Evolutionary conservation across 2,888 invertebrate species (phyloP).

Genomic region (Leptopilina drosophilae): DNA sequence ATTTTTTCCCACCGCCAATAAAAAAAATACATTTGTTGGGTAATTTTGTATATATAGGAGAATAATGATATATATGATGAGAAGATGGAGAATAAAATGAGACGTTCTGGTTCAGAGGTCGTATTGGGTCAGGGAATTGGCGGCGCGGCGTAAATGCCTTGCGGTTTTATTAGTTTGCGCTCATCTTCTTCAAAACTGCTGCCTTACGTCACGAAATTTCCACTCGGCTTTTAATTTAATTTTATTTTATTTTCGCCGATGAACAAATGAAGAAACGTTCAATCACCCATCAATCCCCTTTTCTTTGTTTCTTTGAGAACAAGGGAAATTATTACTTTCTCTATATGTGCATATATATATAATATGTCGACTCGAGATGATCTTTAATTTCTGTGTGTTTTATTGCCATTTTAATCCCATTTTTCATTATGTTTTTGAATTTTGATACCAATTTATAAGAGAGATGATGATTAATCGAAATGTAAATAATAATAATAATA

Average conservation of each 20-base stretch:
- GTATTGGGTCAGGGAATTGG: constrained; percentile 50
- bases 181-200: constrained; percentile 47
- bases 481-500: too few relatives aligned
- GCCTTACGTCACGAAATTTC: constrained; percentile 59
- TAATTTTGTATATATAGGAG: neutral
- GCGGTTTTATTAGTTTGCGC: constrained; percentile 3
- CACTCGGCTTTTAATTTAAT: constrained; percentile 56
- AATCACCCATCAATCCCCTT: constrained; percentile 36
- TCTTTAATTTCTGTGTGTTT: too few relatives aligned
- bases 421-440: too few relatives aligned
- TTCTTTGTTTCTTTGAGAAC: neutral
- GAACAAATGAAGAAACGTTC: constrained; percentile 23
- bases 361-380: too few relatives aligned
- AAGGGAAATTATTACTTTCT: neutral
- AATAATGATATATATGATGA: constrained; percentile 44
- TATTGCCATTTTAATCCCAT: too few relatives aligned
- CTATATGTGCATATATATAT: neutral
- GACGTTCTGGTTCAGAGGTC: constrained; percentile 54
- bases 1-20: neutral
- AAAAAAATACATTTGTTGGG: neutral
- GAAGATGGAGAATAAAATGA: constrained; percentile 48
- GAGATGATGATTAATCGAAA: too few relatives aligned
- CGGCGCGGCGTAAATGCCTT: constrained; percentile 4
- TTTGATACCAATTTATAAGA: too few relatives aligned
- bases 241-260: constrained; percentile 47